These are phyloP conservation scores for Steinernema carpocapsae DNA, from an alignment of 2,888 invertebrate genomes.

Conservation along the genomic window DNA sequence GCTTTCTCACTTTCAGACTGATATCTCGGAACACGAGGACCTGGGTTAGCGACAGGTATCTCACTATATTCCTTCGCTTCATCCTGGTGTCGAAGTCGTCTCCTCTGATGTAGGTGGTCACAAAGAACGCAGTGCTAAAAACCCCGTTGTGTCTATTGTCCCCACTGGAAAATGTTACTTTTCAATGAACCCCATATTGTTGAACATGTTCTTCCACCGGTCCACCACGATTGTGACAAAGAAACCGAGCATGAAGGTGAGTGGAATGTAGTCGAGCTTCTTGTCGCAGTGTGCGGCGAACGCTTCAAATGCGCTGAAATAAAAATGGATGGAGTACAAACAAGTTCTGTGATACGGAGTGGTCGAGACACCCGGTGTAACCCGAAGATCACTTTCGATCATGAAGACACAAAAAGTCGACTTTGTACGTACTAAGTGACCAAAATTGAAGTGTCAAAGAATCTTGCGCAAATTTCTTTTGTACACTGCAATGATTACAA, in stretches of 20 bases:
- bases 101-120: conserved; percentile 58
- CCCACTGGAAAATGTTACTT: conserved; percentile 54
- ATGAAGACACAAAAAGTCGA: no score
- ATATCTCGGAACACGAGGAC: conserved; percentile 54
- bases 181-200: conserved; percentile 58
- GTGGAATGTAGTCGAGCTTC: conserved; percentile 52
- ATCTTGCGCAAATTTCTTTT: no score
- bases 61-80: conserved; percentile 54
- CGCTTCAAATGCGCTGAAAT: conserved; percentile 49
- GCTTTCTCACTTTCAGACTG: conserved; percentile 49
- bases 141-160: conserved; percentile 46
- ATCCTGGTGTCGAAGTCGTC: conserved; percentile 49
- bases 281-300: conserved; percentile 45
- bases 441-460: no score
- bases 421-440: no score
- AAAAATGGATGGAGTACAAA: background rate
- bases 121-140: conserved; percentile 55
- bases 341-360: background rate
- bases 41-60: conserved; percentile 51
- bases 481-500: no score
- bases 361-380: no score
- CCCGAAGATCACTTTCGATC: no score
- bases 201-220: conserved; percentile 54
- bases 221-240: conserved; percentile 59
- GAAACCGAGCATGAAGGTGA: conserved; percentile 61